phyloP scores from a whole-genome alignment of 1,140 invertebrate genomes.

The Meloidogyne exigua region DNA sequence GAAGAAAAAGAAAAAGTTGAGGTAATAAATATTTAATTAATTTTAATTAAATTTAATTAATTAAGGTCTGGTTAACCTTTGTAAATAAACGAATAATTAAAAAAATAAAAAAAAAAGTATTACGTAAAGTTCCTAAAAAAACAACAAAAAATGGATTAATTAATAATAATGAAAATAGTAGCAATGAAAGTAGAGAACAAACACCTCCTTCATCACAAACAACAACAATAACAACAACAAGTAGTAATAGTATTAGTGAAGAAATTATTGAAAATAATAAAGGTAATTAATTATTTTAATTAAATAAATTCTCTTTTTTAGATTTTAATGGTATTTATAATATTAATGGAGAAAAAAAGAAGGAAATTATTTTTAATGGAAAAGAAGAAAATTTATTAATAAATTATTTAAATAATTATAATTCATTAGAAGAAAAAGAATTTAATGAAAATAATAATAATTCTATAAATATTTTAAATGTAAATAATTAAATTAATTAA shows the following conservation, averaged over 20 bases:
- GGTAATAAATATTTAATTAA: background rate
- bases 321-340: too few relatives aligned
- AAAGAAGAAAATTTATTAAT: too few relatives aligned
- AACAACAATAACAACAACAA: too few relatives aligned
- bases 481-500: background rate
- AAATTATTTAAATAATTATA: too few relatives aligned
- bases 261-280: background rate
- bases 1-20: background rate
- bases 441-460: too few relatives aligned
- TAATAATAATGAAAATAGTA: background rate
- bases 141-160: background rate
- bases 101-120: background rate
- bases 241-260: too few relatives aligned
- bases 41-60: background rate
- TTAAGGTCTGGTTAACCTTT: background rate
- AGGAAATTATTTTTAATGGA: too few relatives aligned
- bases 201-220: background rate
- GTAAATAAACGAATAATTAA: background rate
- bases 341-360: too few relatives aligned
- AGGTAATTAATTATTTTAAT: background rate
- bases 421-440: too few relatives aligned
- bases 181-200: background rate
- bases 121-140: constrained; percentile 5
- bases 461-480: background rate
- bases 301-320: too few relatives aligned